Evolutionary conservation across 1,140 invertebrate species (phyloP), one percentile per base, ranked within the genome.

Genomic region (Bombus superbus): DNA sequence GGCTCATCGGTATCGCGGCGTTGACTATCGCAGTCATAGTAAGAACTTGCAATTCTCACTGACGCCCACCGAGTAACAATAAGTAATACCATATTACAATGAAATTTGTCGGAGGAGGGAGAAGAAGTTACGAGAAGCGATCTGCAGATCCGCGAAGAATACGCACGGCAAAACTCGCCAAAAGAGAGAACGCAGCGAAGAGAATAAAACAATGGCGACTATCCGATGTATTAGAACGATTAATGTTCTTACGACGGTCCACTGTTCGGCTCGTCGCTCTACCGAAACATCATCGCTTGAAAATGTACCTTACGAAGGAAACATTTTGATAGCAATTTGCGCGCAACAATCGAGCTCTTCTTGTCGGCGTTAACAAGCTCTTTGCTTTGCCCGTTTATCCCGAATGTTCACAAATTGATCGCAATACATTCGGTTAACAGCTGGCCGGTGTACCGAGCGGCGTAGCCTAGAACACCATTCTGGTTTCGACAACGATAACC

Each of bases 401-500:
- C 62, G 68, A 79, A 83, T 25, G 59, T 73, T 81, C 75, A 62
- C 74, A 87, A 90, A 84, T 89, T 84, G 82, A 89, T 85, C 57
- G 79, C 77, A 71, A 71, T 76, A 87, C 62, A 77, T 85, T 66
- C 42, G 73, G 75, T 85, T 90, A 90, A 90, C 86, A 86, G 86
- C 77, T 87, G 88, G 73, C 64, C 81, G 76, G 35, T 85, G 68
- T 73, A 68, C 44, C 57, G 11, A 10, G n/a, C 32, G 10, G 35
- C 35, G 25, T 35, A 59, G 44, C 44, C 72, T 81, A 68, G 84
- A 84, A 87, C 88, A 87, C 77, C 69, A 47, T 75, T 78, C 73
- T 81, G 85, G 85, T 85, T 87, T 84, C 79, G 75, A 74, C 68
- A 84, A 90, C 85, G 86, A 72, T 89, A 90, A 89, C 85, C 77